Evolutionary conservation across 1,140 invertebrate genomes (phyloP), one percentile per base, ranked within the genome.

Genomic region (Diachasma alloeum): DNA sequence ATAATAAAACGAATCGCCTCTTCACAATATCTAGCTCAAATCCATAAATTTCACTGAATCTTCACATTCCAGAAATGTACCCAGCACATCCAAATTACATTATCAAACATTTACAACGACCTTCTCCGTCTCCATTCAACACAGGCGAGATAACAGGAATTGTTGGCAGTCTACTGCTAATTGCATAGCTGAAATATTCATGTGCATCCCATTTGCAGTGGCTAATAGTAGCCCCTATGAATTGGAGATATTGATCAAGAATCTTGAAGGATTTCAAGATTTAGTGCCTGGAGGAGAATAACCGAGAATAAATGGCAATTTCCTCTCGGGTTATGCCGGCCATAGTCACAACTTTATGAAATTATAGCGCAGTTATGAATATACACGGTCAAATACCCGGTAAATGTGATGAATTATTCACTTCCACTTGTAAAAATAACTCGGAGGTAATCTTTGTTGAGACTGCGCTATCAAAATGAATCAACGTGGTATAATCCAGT

Each of bases 21-120:
- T 3, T 53, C 48, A n/a, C 15, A n/a, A 53, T 53, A 9, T 13
- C 5, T n/a, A 6, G 15, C 17, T 17, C 0, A 53, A 17, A 9
- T 53, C n/a, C n/a, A 17, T 6, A n/a, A 19, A 53, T 53, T 53
- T 15, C 11, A 53, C 17, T 19, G 59, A 26, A n/a, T 1, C 19
- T 26, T 24, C 22, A 63, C 26, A 26, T 15, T 26, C 0, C 10
- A 24, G 59, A 24, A 26, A 63, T 63, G 19, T 19, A 63, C 15
- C 8, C 9, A 10, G 22, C 19, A 19, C 59, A 63, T 26, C 6
- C 59, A 26, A 63, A 26, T 63, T 73, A 56, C 36, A 67, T 39
- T 39, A 75, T 79, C 74, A 83, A 84, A 83, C 82, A 84, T 83
- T 81, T 83, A 81, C 69, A 78, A 78, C 80, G 67, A 79, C 77